Evolutionary conservation across 2,888 invertebrate genomes (phyloP), one percentile per base, ranked within the genome.

Genomic region (Drosophila phalerata): DNA sequence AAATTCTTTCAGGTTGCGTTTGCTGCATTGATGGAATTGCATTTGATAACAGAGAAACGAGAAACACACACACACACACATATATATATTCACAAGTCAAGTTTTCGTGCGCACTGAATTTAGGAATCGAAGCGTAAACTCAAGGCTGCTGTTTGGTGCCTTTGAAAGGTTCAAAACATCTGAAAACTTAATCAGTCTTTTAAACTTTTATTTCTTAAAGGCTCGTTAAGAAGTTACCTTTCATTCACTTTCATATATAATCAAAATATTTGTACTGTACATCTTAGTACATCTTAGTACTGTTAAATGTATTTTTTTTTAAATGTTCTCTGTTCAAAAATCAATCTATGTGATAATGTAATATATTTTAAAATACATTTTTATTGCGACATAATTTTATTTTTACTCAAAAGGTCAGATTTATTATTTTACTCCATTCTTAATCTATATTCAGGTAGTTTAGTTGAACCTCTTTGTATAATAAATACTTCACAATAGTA

Each of bases 11-110:
- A 64, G 43, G 55, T 68, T 69, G 34, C 42, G 62, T 66, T 69
- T 63, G 48, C 52, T 62, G 63, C 69, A 74, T 79, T 84, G 82
- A 77, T 81, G 66, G 67, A 71, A 85, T 77, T 81, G 77, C 73
- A 81, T 84, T 81, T 81, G 79, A 79, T 74, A 79, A 81, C 74
- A 69, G 77, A 64, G 65, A 52, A 49, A 45, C 28, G 28, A 17
- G 48, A 38, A 22, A 42, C 10, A 40, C 1, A 17, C 13, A 34
- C 6, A n/a, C 13, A 19, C 51, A 60, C 19, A 43, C 38, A 25
- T 38, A 60, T 51, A 30, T 34, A 58, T 58, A 42, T 45, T 62
- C 65, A 62, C 19, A 49, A 34, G 32, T 19, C 49, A 34, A 48
- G 34, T 49, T 34, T 49, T 5, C 32, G 32, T 76, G 81, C 57